Evolutionary conservation across 2,888 invertebrate species (phyloP).

Genomic region (Yponomeuta cagnagella): DNA sequence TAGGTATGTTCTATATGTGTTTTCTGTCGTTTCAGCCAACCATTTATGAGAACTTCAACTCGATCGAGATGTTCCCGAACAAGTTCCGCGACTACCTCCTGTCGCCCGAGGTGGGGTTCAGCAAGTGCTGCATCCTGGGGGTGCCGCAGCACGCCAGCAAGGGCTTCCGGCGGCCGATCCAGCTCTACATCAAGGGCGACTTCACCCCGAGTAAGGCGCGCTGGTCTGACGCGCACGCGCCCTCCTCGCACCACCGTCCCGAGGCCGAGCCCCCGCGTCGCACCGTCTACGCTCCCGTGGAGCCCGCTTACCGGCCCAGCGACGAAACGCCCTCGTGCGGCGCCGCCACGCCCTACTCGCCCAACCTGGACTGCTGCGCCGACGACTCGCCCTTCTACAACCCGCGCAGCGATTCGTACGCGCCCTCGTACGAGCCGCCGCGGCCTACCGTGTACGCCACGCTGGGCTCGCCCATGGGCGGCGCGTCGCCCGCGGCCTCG

Average conservation of each 20-base stretch:
- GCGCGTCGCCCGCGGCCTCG: conserved; percentile 57
- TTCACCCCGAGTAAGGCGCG: conserved; percentile 78
- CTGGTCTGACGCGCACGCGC: conserved; percentile 79
- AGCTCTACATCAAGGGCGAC: conserved; percentile 79
- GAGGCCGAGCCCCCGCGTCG: conserved; percentile 75
- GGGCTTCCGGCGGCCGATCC: conserved; percentile 91
- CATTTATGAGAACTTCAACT: conserved; percentile 89
- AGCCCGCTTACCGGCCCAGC: conserved; percentile 63
- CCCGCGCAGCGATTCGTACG: conserved; percentile 69
- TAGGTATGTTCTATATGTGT: not conserved
- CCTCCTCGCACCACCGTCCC: conserved; percentile 77
- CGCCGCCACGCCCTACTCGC: conserved; percentile 69
- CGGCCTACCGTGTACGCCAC: conserved; percentile 70
- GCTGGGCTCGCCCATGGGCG: conserved; percentile 61
- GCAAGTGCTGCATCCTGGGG: conserved; percentile 90
- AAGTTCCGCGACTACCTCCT: conserved; percentile 95
- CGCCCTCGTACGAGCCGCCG: conserved; percentile 69
- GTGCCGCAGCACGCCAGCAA: conserved; percentile 88
- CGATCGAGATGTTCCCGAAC: conserved; percentile 92
- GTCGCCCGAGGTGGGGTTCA: conserved; percentile 93
- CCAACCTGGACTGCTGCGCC: conserved; percentile 59
- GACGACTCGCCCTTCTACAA: conserved; percentile 73
- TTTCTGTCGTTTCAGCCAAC: conserved; percentile 79
- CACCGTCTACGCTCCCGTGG: conserved; percentile 67
- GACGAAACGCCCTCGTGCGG: conserved; percentile 72